A percentile compares a stretch with the other conserved stretches of the same genome.
Conservation (phyloP, 1,140 invertebrate species). For the Panulirus ornatus region DNA sequence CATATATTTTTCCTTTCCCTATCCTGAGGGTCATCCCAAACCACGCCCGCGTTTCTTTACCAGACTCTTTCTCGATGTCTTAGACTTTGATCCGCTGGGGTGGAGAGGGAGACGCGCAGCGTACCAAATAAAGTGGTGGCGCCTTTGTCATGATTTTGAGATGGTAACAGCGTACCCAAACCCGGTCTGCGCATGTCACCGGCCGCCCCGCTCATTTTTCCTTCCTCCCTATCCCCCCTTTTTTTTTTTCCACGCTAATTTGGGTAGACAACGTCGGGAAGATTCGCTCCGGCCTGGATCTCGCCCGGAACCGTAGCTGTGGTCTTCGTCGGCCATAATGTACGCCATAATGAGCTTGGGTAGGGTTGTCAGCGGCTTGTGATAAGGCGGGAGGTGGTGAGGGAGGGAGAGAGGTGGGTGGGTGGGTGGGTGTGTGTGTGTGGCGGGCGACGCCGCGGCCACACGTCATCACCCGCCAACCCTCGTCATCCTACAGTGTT, state of each 20-base stretch:
- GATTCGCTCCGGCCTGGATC: background rate
- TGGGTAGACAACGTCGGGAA: background rate
- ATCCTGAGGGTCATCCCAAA: conserved; percentile 7
- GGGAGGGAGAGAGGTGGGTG: too few species aligned
- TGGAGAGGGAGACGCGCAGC: background rate
- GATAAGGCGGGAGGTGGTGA: too few species aligned
- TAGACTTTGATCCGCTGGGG: too few species aligned
- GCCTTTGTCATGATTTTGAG: conserved; percentile 2
- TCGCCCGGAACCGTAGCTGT: background rate
- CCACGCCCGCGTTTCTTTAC: conserved; percentile 4
- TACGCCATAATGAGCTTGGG: too few species aligned
- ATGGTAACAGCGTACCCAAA: conserved; percentile 49
- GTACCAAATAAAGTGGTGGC: conserved; percentile 17
- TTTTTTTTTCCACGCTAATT: background rate
- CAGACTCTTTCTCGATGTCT: too few species aligned
- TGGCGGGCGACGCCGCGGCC: too few species aligned
- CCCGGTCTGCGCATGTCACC: conserved; percentile 13
- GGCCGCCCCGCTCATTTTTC: background rate
- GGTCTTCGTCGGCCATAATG: background rate
- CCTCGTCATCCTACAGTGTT: too few species aligned
- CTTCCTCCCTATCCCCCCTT: background rate
- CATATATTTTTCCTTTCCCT: background rate
- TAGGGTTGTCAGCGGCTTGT: too few species aligned
- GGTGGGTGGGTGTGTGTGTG: too few species aligned
- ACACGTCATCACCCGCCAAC: too few species aligned